A percentile compares a stretch with the other conserved stretches of the same genome.
Evolutionary conservation across 2,113 vertebrate genomes (phyloP).

Genomic region (Apistogramma diplotaenia): DNA sequence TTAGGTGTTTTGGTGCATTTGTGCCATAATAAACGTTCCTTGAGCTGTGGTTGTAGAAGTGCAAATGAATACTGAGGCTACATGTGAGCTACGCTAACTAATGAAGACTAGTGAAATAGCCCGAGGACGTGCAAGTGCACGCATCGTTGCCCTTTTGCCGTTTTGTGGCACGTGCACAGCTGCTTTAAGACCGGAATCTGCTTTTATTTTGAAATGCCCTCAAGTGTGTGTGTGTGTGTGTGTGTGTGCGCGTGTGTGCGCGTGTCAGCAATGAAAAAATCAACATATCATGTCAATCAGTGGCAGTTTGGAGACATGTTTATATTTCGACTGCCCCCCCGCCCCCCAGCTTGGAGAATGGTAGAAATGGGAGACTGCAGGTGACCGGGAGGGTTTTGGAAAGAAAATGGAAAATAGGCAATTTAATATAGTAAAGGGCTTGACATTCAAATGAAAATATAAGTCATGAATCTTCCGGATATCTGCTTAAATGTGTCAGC

Average conservation of each 20-base stretch:
- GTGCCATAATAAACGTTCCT: slow-evolving; percentile 20
- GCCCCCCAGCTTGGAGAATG: slow-evolving; percentile 42
- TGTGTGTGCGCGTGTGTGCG: neutral
- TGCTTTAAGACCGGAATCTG: slow-evolving; percentile 27
- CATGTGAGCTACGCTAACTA: slow-evolving; percentile 15
- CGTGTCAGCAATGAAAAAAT: slow-evolving; percentile 56
- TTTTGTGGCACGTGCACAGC: neutral
- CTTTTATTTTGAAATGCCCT: slow-evolving; percentile 47
- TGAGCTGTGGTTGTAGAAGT: slow-evolving; percentile 19
- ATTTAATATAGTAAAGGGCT: slow-evolving; percentile 14
- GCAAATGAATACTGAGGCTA: neutral
- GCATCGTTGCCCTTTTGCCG: slow-evolving; percentile 30
- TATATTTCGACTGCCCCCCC: slow-evolving; percentile 10
- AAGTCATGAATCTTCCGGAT: slow-evolving; percentile 19
- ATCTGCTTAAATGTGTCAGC: slow-evolving; percentile 44
- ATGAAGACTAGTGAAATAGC: slow-evolving; percentile 63
- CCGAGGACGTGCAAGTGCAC: slow-evolving; percentile 33
- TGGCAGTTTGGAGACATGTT: slow-evolving; percentile 40
- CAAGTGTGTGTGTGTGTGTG: slow-evolving; percentile 15
- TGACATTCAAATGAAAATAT: slow-evolving; percentile 55
- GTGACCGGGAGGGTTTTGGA: slow-evolving; percentile 27
- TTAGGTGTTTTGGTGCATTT: slow-evolving; percentile 46
- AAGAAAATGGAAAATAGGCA: slow-evolving; percentile 26
- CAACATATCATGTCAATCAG: slow-evolving; percentile 58
- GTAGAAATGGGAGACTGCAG: neutral